Base-by-base conservation (phyloP, 2,888 invertebrate genomes). In the Gandaritis pyraliata region DNA sequence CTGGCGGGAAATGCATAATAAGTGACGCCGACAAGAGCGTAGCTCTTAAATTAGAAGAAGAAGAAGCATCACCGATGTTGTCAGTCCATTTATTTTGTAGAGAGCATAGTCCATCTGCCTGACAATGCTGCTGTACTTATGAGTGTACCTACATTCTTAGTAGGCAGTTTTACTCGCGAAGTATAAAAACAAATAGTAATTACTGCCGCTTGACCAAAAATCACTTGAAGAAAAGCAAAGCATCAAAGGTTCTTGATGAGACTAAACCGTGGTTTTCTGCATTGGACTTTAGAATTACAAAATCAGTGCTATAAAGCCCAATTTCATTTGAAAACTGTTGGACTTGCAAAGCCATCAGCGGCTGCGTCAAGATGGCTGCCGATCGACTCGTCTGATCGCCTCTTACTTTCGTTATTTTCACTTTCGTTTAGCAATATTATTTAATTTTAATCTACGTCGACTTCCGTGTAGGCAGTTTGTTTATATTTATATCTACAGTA, bases 371-470 rank as follows among this genome's bases (percentile, higher is more conserved):
- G 74, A 85, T 82, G 80, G 81, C 80, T 71, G 76, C 76, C 70
- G 66, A 75, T 76, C 72, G 73, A 73, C 75, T 75, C 73, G 75
- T 70, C 72, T 71, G 77, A 80, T 77, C 72, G 70, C 86, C 82
- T 83, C 78, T 87, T 86, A 87, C 87, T 87, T 87, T 87, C 87
- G 76, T 79, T 84, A 81, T 79, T 87, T 87, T 87, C 87, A 87
- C 91, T 91, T 91, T 91, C 90, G 77, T 85, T 82, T 66, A 74
- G 74, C 82, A 81, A 85, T 81, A 80, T 85, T 82, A 83, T 76
- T 80, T 82, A 82, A 85, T 86, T 70, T 72, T 72, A 69, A 72
- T 72, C 66, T 67, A 68, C 59, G 23, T 23, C 58, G 62, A 75
- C 74, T 73, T 81, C 78, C 76, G 77, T 68, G 72, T 72, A 62